Evolutionary conservation across 1,140 invertebrate genomes (phyloP).

Genomic region (Aphaenogaster floridana): DNA sequence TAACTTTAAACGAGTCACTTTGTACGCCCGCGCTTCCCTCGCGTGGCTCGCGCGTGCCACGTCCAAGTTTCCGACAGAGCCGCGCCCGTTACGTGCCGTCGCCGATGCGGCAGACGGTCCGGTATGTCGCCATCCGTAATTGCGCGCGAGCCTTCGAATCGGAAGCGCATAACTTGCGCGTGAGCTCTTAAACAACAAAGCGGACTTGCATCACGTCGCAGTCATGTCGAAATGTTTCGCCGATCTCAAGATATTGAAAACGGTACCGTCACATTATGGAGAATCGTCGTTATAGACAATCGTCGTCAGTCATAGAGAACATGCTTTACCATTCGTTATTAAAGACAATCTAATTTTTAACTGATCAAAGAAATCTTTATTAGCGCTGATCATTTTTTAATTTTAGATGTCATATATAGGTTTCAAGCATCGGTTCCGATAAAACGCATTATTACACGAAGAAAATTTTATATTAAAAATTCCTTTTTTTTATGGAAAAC

Average conservation of each 20-base stretch:
- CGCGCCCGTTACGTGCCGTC: conserved; percentile 57
- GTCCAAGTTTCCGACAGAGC: conserved; percentile 35
- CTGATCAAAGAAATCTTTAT: background rate
- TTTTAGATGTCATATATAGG: background rate
- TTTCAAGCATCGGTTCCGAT: background rate
- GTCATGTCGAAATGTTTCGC: background rate
- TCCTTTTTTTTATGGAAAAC: no score
- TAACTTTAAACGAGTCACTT: conserved; percentile 70
- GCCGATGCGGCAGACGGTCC: conserved; percentile 54
- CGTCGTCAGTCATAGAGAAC: background rate
- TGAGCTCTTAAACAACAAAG: conserved; percentile 55
- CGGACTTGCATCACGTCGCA: background rate
- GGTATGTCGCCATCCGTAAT: conserved; percentile 64
- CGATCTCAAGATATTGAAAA: background rate
- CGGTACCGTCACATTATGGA: background rate
- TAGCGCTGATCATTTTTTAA: background rate
- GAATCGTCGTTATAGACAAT: no score
- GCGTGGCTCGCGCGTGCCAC: conserved; percentile 19
- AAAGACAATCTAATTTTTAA: background rate
- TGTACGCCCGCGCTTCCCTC: conserved; percentile 44
- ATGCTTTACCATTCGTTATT: background rate
- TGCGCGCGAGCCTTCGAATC: conserved; percentile 58
- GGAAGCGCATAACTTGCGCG: conserved; percentile 32
- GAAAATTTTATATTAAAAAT: no score
- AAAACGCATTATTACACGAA: no score